Evolutionary conservation across 37 sponge, comb jelly and placozoan genomes (phyloP).

Genomic region (Beroe ovata): DNA sequence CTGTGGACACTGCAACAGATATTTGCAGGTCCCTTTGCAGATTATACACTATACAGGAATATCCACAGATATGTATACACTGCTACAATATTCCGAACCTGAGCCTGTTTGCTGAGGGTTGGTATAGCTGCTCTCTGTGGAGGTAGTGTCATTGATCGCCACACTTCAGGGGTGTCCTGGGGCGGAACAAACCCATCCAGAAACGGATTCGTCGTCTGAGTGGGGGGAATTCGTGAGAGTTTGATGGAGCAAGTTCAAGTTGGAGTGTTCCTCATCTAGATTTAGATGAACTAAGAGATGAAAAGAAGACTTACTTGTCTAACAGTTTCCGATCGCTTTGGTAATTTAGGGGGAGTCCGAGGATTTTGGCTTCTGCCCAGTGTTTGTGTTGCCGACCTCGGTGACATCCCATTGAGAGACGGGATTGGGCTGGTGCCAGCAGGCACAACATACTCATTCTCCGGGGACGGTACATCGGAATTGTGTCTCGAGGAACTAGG

Average conservation of each 20-base stretch:
- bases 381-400: neutral
- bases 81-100: neutral
- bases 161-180: neutral
- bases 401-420: neutral
- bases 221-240: neutral
- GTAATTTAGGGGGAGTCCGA: neutral
- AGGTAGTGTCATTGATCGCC: neutral
- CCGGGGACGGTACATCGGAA: neutral
- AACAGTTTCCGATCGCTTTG: neutral
- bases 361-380: neutral
- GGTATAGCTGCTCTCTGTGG: neutral
- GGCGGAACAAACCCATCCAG: conserved; percentile 10
- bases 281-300: no score
- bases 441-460: neutral
- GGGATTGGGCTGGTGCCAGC: neutral
- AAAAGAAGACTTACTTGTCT: neutral
- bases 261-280: no score
- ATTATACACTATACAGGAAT: neutral
- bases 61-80: no score
- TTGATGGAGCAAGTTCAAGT: no score
- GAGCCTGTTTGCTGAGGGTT: conserved; percentile 19
- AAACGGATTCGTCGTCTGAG: conserved; percentile 3
- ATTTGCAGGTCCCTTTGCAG: no score
- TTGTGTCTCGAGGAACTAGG: neutral
- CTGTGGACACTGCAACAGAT: no score